phyloP scores from a whole-genome alignment of 1,140 invertebrate species.

The Leguminivora glycinivorella region DNA sequence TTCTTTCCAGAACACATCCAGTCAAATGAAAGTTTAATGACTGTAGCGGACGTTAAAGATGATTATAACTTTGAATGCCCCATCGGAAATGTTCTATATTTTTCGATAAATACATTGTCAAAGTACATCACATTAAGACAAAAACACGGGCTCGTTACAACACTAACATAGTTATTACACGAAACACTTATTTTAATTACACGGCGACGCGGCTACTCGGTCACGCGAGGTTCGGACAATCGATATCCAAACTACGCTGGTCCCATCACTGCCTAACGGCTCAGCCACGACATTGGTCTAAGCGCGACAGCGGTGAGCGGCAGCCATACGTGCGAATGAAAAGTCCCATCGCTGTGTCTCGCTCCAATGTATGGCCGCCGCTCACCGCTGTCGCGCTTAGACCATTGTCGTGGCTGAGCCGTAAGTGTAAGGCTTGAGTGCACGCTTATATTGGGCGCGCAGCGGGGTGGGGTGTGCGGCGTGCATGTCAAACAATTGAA shows the following conservation, averaged over 20 bases:
- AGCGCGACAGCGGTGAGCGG: too few relatives aligned
- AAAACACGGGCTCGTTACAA: slow-evolving; percentile 14
- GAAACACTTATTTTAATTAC: slow-evolving; percentile 27
- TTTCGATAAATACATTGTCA: background rate
- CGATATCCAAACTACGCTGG: slow-evolving; percentile 36
- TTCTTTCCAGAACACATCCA: background rate
- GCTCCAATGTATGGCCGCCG: too few relatives aligned
- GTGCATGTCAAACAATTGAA: too few relatives aligned
- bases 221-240: slow-evolving; percentile 39
- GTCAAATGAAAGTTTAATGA: background rate
- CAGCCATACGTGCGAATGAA: too few relatives aligned
- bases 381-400: too few relatives aligned
- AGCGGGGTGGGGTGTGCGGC: too few relatives aligned
- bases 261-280: slow-evolving; percentile 51
- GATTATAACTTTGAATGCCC: background rate
- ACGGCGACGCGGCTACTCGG: background rate
- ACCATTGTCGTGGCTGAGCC: too few relatives aligned
- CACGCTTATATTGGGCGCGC: too few relatives aligned
- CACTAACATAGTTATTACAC: slow-evolving; percentile 20
- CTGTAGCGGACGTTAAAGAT: background rate
- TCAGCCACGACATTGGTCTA: too few relatives aligned
- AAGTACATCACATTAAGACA: background rate
- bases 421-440: too few relatives aligned
- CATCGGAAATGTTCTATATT: background rate
- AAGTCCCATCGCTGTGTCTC: too few relatives aligned